Base-by-base conservation (phyloP, 2,888 invertebrate species). In the Cloeon dipterum region DNA sequence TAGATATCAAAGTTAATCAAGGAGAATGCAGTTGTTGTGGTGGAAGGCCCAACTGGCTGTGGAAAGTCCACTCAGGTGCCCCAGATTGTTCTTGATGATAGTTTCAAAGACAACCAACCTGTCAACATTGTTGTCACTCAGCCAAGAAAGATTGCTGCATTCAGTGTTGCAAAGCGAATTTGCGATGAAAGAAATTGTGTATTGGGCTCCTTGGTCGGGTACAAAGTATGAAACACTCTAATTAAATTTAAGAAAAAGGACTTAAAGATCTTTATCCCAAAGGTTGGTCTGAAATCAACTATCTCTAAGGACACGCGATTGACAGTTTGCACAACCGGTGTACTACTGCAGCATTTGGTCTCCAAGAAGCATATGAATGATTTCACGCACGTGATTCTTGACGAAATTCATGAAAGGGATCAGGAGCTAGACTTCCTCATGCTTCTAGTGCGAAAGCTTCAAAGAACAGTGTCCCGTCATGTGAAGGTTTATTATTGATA, bases 61-160 rank as follows among this genome's bases (percentile, higher is more conserved):
- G 96, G 96, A 14, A 86, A 86, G 56, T 86, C 89, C 1, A 85
- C 83, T 0, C 81, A 83, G 57, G 81, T 86, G 1, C 89, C 93
- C 0, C 93, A 93, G 53, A 89, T 75, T 59, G 83, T 94, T 43
- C 57, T 93, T n/a, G 85, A 93, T 46, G 66, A 76, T 45, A 69
- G 68, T 43, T 70, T 64, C 38, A 59, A 65, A 34, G 62, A 64
- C 19, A 63, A 65, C 18, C 59, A 61, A 38, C 66, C 67, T 35
- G 88, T 88, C 50, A 89, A 85, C 53, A 86, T 94, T 43, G 61
- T 81, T 32, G 85, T 93, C 0, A 94, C 94, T 0, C 93, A 94
- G 52, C 94, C 94, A 0, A 66, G 94, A 39, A 69, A 83, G 48
- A 86, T 96, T 46, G 94, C 93, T 5, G 91, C 94, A 11, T 75